Conservation (phyloP, 2,113 vertebrate genomes). For the Apodemus speciosus region DNA sequence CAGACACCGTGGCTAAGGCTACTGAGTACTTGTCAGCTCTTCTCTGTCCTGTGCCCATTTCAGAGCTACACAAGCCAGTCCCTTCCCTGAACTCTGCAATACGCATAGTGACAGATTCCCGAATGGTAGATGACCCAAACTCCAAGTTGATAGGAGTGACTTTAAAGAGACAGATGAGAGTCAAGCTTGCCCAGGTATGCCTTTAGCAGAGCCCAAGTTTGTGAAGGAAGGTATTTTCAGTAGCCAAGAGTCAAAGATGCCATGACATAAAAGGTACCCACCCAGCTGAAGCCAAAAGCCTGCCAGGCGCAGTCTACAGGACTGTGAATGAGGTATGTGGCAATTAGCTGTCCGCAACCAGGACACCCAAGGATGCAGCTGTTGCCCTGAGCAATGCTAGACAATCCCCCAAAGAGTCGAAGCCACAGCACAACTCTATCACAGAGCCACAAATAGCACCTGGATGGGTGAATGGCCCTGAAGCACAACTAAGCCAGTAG, state of each 20-base stretch:
- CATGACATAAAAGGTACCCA: not conserved
- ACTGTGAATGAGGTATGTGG: not conserved
- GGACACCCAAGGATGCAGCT: not conserved
- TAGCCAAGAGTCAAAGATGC: not conserved
- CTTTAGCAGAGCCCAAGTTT: slow-evolving; percentile 13
- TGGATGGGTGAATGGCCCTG: not conserved
- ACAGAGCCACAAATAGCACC: not conserved
- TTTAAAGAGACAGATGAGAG: not conserved
- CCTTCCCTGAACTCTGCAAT: not conserved
- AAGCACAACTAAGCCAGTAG: not conserved
- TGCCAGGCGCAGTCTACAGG: not conserved
- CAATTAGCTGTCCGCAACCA: not conserved
- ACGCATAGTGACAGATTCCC: not conserved
- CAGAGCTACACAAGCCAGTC: not conserved
- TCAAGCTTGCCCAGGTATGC: not conserved
- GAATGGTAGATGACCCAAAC: not conserved
- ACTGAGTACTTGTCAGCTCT: not conserved
- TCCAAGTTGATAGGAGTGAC: not conserved
- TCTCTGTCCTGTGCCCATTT: not conserved
- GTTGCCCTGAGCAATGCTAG: not conserved
- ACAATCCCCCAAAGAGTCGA: not conserved
- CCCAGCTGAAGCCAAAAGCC: not conserved
- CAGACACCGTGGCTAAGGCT: too few relatives aligned
- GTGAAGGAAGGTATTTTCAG: slow-evolving; percentile 24
- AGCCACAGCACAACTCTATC: not conserved